Evolutionary conservation across 1,140 invertebrate genomes (phyloP).

Genomic region (Popillia japonica): DNA sequence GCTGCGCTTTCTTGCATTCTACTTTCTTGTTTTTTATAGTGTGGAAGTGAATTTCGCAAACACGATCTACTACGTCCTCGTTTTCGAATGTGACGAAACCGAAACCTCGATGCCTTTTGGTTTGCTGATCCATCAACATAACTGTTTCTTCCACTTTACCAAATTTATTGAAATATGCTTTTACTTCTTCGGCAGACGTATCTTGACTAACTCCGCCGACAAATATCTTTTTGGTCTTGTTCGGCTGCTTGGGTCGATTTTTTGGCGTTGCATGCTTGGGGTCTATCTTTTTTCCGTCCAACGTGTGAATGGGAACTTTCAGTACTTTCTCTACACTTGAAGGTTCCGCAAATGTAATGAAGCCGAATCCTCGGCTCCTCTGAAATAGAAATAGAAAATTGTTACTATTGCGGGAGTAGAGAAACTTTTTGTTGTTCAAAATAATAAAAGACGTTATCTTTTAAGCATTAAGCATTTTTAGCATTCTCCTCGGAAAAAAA

Average conservation of each 20-base stretch:
- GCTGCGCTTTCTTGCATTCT: slow-evolving; percentile 92
- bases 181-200: slow-evolving; percentile 89
- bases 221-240: slow-evolving; percentile 92
- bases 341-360: slow-evolving; percentile 91
- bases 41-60: slow-evolving; percentile 91
- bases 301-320: slow-evolving; percentile 87
- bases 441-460: too few relatives aligned
- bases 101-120: slow-evolving; percentile 88
- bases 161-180: slow-evolving; percentile 90
- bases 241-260: slow-evolving; percentile 83
- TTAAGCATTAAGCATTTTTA: too few relatives aligned
- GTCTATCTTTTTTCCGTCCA: slow-evolving; percentile 95
- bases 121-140: slow-evolving; percentile 95
- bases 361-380: slow-evolving; percentile 92
- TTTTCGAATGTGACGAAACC: slow-evolving; percentile 93
- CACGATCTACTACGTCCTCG: slow-evolving; percentile 88
- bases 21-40: slow-evolving; percentile 94
- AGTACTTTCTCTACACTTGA: slow-evolving; percentile 89
- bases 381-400: slow-evolving; percentile 62
- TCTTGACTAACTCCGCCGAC: slow-evolving; percentile 92
- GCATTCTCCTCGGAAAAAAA: too few relatives aligned
- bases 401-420: too few relatives aligned
- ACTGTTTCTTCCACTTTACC: slow-evolving; percentile 92
- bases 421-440: too few relatives aligned
- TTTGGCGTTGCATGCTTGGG: slow-evolving; percentile 93